These are phyloP conservation scores for Mimas tiliae DNA, from an alignment of 2,888 invertebrate species.

Conservation along the genomic window DNA sequence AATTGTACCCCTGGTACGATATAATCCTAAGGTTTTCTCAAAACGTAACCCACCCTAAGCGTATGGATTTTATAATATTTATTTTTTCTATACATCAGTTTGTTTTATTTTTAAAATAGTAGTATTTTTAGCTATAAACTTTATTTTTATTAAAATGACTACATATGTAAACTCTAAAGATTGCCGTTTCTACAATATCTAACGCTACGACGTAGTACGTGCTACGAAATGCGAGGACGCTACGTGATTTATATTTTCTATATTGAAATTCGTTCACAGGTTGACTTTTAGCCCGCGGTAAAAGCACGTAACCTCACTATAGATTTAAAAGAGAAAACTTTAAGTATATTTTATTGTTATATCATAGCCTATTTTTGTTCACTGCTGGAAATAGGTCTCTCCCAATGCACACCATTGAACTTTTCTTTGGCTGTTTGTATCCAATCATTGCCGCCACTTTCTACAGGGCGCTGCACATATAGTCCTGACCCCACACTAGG, in stretches of 20 bases:
- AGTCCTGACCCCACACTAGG: too few species aligned
- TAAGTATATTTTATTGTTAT: conserved; percentile 17
- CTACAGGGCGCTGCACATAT: too few species aligned
- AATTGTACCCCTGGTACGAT: too few species aligned
- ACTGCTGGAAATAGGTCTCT: too few species aligned
- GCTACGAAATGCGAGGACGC: conserved; percentile 43
- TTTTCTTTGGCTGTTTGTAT: too few species aligned
- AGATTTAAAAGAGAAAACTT: conserved; percentile 1
- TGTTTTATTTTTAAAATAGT: neutral
- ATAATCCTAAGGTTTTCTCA: too few species aligned
- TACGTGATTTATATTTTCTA: conserved; percentile 35
- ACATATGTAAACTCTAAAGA: conserved; percentile 26
- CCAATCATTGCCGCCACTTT: too few species aligned
- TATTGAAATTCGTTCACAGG: conserved; percentile 17
- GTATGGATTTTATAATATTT: too few species aligned
- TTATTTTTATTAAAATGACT: neutral
- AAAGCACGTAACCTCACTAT: conserved; percentile 10
- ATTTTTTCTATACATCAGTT: too few species aligned
- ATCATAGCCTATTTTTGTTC: too few species aligned
- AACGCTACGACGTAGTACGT: conserved; percentile 44
- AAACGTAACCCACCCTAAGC: too few species aligned
- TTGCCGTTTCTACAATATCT: conserved; percentile 35
- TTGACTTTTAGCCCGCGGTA: conserved; percentile 1
- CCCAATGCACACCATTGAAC: too few species aligned
- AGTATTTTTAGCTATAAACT: neutral